Base-by-base conservation (phyloP, 2,888 invertebrate species). In the Caenorhabditis drosophilae region DNA sequence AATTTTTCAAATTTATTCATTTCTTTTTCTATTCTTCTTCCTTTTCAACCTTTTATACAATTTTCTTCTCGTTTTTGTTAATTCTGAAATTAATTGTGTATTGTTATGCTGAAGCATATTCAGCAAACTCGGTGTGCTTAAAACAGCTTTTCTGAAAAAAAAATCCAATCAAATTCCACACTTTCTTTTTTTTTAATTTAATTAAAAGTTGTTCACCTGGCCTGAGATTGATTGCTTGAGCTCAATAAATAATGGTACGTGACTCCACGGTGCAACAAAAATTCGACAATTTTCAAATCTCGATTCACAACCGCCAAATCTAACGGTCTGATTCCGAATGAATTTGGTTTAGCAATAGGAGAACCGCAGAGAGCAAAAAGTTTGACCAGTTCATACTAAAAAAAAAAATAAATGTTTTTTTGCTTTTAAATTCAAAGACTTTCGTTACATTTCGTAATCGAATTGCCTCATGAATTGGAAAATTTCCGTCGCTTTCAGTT, bases 381-480 rank as follows among this genome's bases (percentile, higher is more conserved):
- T 23, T 22, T 12, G 7, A 48, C 22, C 4, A 34, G 7, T 2
- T 20, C 3, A 16, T 4, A 23, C 44, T 44, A 18, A 44, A 44
- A 22, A 25, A 11, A 9, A 6, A n/a, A 6, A 31, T 9, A 31
- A 31, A 12, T 31, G 31, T 6, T 31, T 9, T 12, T 9, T 12
- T 31, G 31, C 12, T 12, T 31, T 31, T 31, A 31, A 31, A 12
- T 9, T 6, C 12, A 9, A 9, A 31, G 6, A 31, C 31, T 31
- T 9, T n/a, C n/a, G 11, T 16, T 44, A 44, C 26, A n/a, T 35
- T 20, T 20, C 16, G 20, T 12, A 3, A 16, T 23, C 20, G n/a
- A 22, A 48, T 27, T 6, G 48, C 48, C n/a, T 48, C 48, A 36
- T 48, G 48, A 18, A 48, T 35, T 7, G 48, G 23, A 2, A 22